Conservation (phyloP, 2,797 vertebrate species). For the Hybognathus amarus region DNA sequence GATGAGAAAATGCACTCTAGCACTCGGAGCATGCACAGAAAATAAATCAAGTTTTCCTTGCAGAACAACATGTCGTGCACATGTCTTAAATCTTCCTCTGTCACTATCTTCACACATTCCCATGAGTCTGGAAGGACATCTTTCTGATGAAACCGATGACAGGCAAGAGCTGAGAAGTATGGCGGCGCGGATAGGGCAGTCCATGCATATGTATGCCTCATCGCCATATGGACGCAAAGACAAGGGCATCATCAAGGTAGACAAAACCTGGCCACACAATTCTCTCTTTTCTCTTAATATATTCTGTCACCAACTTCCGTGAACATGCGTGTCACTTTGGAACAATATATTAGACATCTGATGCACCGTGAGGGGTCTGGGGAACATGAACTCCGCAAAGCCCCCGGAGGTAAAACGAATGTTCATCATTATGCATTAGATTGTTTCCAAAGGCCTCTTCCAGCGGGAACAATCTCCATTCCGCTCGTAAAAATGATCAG, state of each 20-base stretch:
- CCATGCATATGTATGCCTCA: conserved; percentile 74
- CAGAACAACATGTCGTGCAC: neutral
- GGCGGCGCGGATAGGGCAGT: conserved; percentile 42
- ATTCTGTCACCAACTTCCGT: conserved; percentile 70
- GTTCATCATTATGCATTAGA: conserved; percentile 52
- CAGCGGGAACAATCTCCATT: conserved; percentile 42
- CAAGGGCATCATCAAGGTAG: conserved; percentile 71
- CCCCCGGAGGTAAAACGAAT: conserved; percentile 31
- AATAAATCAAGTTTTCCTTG: neutral
- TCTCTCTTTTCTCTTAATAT: conserved; percentile 69
- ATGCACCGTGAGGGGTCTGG: conserved; percentile 51
- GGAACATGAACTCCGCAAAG: conserved; percentile 30
- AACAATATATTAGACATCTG: conserved; percentile 57
- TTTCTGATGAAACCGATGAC: conserved; percentile 49
- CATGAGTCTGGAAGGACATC: neutral
- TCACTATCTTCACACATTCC: neutral
- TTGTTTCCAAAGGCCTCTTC: conserved; percentile 34
- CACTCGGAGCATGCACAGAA: conserved; percentile 1
- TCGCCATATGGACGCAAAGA: conserved; percentile 70
- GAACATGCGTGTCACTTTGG: conserved; percentile 55
- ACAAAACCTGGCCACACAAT: conserved; percentile 67
- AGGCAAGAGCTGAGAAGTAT: conserved; percentile 28
- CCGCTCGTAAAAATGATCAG: conserved; percentile 43
- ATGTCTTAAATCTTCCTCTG: conserved; percentile 1
- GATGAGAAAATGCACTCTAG: neutral